These are phyloP conservation scores for Halesus radiatus DNA, from an alignment of 1,140 invertebrate species.

Conservation along the genomic window DNA sequence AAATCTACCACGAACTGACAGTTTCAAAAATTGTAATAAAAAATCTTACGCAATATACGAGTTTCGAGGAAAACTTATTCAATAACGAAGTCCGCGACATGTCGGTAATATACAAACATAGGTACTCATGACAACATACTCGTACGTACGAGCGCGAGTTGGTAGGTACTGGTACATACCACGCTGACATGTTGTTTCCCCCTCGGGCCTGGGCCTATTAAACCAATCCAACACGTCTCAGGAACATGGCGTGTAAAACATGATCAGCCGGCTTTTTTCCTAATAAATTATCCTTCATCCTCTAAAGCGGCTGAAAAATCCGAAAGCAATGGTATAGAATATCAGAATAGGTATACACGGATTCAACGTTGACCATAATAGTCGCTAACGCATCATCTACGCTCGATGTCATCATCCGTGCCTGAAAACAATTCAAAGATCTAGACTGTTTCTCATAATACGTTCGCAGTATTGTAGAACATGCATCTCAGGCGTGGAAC, in stretches of 20 bases:
- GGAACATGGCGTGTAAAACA: constrained; percentile 25
- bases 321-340: background rate
- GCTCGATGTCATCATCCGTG: no score
- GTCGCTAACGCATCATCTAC: no score
- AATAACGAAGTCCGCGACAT: constrained; percentile 23
- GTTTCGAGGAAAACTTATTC: constrained; percentile 16
- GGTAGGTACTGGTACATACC: background rate
- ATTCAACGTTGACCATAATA: no score
- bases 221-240: constrained; percentile 10
- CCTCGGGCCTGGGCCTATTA: background rate
- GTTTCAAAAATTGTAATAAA: no score
- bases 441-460: no score
- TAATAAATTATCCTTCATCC: constrained; percentile 11
- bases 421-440: no score
- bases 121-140: no score
- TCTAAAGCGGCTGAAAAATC: background rate
- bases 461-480: no score
- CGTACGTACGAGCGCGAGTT: background rate
- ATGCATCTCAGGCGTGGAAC: no score
- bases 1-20: no score
- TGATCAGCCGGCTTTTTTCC: constrained; percentile 13
- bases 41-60: background rate
- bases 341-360: no score
- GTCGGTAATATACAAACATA: no score
- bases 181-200: background rate